phyloP scores from a whole-genome alignment of 2,113 vertebrate genomes.

The Gulo gulo region DNA sequence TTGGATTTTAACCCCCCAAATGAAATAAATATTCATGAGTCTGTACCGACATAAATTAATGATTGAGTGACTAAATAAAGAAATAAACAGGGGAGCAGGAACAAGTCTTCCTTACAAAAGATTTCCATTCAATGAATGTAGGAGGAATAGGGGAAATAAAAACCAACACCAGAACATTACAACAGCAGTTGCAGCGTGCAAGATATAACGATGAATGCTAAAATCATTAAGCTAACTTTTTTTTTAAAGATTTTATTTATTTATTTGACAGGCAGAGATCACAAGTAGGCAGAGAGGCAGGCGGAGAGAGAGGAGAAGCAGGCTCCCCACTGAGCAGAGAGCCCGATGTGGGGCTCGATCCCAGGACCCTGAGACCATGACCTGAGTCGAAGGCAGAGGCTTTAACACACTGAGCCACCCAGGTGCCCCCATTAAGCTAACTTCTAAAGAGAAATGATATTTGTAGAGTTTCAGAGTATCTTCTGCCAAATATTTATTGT shows the following conservation, averaged over 20 bases:
- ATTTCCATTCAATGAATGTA: not conserved
- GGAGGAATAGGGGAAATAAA: not conserved
- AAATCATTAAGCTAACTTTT: not conserved
- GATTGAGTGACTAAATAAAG: not conserved
- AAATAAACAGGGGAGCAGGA: not conserved
- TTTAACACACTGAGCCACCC: too few relatives aligned
- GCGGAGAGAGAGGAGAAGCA: too few relatives aligned
- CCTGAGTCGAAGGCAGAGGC: too few relatives aligned
- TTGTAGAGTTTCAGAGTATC: not conserved
- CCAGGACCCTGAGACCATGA: too few relatives aligned
- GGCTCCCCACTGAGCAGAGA: too few relatives aligned
- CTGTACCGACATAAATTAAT: not conserved
- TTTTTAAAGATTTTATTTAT: too few relatives aligned
- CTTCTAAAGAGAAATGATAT: not conserved
- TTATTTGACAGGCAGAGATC: too few relatives aligned
- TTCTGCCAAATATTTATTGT: not conserved
- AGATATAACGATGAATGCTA: not conserved
- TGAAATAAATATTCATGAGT: not conserved
- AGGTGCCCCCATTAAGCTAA: not conserved
- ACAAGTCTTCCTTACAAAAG: not conserved
- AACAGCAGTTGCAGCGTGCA: not conserved
- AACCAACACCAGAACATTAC: not conserved
- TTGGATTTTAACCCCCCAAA: not conserved
- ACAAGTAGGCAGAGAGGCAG: too few relatives aligned
- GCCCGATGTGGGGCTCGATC: rapidly evolving